A percentile compares a stretch with the other conserved stretches of the same genome.
Conservation (phyloP, 2,888 invertebrate species). For the Mayetiola destructor region DNA sequence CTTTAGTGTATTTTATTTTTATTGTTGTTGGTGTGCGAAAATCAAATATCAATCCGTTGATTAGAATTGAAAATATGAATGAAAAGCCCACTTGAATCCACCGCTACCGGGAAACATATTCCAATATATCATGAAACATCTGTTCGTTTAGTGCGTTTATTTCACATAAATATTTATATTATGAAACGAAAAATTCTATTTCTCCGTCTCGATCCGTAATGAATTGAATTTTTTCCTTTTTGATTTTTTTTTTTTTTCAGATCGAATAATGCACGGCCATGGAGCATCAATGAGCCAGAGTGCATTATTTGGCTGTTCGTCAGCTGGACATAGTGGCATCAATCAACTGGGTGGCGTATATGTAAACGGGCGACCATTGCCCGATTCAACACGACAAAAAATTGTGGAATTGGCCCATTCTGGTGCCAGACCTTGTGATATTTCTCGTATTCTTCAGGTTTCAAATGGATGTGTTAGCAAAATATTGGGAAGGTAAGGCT, state of each 20-base stretch:
- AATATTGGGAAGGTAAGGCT: constrained; percentile 81
- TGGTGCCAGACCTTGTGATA: constrained; percentile 96
- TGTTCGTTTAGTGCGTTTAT: neutral
- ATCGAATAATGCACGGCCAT: constrained; percentile 54
- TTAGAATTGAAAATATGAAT: neutral
- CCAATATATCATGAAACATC: neutral
- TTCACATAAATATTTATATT: neutral
- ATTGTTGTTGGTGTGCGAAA: no score
- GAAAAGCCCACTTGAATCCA: neutral
- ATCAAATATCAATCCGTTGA: no score
- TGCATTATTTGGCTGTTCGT: constrained; percentile 70
- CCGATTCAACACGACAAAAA: constrained; percentile 94
- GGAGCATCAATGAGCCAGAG: constrained; percentile 50
- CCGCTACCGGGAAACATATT: neutral
- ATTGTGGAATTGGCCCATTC: constrained; percentile 97
- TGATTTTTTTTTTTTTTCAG: constrained; percentile 29
- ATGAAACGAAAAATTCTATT: constrained; percentile 3
- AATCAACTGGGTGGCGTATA: constrained; percentile 99
- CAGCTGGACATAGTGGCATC: constrained; percentile 93
- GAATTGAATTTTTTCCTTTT: neutral
- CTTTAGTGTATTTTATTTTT: no score
- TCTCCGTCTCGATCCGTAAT: no score
- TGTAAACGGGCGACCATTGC: constrained; percentile 95
- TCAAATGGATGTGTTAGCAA: constrained; percentile 99
- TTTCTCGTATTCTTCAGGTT: constrained; percentile 94